These are phyloP conservation scores for Cryptoblepharus egeriae DNA, from an alignment of 2,797 vertebrate genomes.

Conservation along the genomic window DNA sequence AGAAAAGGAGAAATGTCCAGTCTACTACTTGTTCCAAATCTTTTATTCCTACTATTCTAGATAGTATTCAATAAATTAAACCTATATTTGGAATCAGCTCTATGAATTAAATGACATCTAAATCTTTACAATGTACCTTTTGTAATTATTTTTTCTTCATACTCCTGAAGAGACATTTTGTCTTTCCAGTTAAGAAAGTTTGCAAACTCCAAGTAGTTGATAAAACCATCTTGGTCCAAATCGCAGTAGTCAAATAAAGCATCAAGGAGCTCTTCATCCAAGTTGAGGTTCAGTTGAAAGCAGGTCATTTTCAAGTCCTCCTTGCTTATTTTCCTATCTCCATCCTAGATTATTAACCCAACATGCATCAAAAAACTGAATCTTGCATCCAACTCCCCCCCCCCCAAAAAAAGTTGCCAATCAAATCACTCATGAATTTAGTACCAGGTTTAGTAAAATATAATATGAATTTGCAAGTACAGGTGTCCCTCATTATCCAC, in stretches of 20 bases:
- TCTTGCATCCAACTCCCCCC: not conserved
- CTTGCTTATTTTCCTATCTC: constrained; percentile 84
- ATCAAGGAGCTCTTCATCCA: constrained; percentile 79
- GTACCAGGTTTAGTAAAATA: constrained; percentile 7
- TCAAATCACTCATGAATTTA: not conserved
- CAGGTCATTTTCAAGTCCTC: constrained; percentile 81
- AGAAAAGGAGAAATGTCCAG: not conserved
- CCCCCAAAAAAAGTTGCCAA: not conserved
- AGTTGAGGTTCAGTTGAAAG: constrained; percentile 78
- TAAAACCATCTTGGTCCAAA: constrained; percentile 81
- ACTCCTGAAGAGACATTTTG: constrained; percentile 76
- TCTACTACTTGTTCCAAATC: not conserved
- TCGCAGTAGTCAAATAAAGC: constrained; percentile 88
- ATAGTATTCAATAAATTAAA: not conserved
- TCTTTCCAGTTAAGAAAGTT: constrained; percentile 94
- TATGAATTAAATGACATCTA: not conserved
- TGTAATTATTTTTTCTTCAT: constrained; percentile 79
- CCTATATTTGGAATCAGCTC: not conserved
- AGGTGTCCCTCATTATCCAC: no score
- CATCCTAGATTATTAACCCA: constrained; percentile 70
- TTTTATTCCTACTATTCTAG: no score
- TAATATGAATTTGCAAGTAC: constrained; percentile 18
- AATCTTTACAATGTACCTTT: constrained; percentile 70
- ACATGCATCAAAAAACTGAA: not conserved
- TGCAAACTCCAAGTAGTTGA: constrained; percentile 87